Conservation (phyloP, 2,113 vertebrate species). For the Megaceryle maxima region DNA sequence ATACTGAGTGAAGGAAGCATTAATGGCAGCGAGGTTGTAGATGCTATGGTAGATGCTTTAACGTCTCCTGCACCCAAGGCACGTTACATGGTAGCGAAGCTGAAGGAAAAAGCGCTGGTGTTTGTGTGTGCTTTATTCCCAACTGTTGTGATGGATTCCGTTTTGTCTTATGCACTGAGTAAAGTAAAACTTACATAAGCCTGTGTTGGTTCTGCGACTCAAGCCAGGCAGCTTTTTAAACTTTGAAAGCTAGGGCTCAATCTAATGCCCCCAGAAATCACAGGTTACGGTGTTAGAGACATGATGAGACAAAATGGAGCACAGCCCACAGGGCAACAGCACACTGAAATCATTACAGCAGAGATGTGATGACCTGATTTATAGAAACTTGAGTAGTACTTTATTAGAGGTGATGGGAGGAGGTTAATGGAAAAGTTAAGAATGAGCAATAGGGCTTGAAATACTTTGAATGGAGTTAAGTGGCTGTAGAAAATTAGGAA, state of each 20-base stretch:
- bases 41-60: slow-evolving; percentile 78
- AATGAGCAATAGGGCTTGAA: not conserved
- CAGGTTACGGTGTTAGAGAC: not conserved
- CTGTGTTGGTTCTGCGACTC: not conserved
- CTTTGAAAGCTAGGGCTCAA: not conserved
- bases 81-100: slow-evolving; percentile 71
- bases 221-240: not conserved
- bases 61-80: slow-evolving; percentile 58
- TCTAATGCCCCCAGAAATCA: not conserved
- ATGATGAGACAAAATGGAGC: not conserved
- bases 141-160: slow-evolving; percentile 32
- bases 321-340: not conserved
- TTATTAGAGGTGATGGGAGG: not conserved
- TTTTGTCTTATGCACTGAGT: slow-evolving; percentile 42
- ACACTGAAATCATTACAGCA: not conserved
- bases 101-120: slow-evolving; percentile 57
- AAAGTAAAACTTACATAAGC: slow-evolving; percentile 47
- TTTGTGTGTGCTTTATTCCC: slow-evolving; percentile 51
- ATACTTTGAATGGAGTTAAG: not conserved
- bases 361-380: not conserved
- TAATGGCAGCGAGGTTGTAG: slow-evolving; percentile 56
- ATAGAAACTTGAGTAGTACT: not conserved
- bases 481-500: not conserved
- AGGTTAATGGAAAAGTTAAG: not conserved
- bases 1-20: slow-evolving; percentile 59